Evolutionary conservation across 1,140 invertebrate species (phyloP).

Genomic region (Trinorchestia longiramus): DNA sequence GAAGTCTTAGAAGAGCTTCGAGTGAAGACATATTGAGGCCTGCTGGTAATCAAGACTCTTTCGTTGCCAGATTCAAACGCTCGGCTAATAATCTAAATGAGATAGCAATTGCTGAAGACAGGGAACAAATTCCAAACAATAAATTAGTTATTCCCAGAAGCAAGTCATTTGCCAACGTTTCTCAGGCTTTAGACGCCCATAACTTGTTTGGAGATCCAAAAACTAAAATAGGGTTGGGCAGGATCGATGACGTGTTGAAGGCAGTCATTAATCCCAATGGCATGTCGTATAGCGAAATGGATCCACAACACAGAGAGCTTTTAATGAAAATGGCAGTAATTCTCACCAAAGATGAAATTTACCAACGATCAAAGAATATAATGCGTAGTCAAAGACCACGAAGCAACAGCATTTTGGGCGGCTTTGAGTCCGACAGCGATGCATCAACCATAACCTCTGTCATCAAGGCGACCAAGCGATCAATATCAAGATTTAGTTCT

Average conservation of each 20-base stretch:
- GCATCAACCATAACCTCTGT: constrained; percentile 74
- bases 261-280: constrained; percentile 89
- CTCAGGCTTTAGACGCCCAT: constrained; percentile 66
- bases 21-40: constrained; percentile 64
- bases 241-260: constrained; percentile 87
- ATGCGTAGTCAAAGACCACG: constrained; percentile 79
- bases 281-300: constrained; percentile 92
- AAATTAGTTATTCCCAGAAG: constrained; percentile 60
- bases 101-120: constrained; percentile 34
- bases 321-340: constrained; percentile 86
- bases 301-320: constrained; percentile 91
- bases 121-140: constrained; percentile 54
- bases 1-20: constrained; percentile 57
- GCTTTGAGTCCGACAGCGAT: constrained; percentile 72
- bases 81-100: not conserved
- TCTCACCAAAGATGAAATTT: constrained; percentile 88
- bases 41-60: not conserved
- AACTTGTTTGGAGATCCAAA: constrained; percentile 68
- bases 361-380: constrained; percentile 87
- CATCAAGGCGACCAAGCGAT: constrained; percentile 67
- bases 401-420: constrained; percentile 62
- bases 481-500: constrained; percentile 67
- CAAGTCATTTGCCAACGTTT: constrained; percentile 64
- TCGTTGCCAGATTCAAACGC: not conserved
- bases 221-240: constrained; percentile 82